Evolutionary conservation across 2,113 vertebrate species (phyloP).

Genomic region (Myiopsitta monachus): DNA sequence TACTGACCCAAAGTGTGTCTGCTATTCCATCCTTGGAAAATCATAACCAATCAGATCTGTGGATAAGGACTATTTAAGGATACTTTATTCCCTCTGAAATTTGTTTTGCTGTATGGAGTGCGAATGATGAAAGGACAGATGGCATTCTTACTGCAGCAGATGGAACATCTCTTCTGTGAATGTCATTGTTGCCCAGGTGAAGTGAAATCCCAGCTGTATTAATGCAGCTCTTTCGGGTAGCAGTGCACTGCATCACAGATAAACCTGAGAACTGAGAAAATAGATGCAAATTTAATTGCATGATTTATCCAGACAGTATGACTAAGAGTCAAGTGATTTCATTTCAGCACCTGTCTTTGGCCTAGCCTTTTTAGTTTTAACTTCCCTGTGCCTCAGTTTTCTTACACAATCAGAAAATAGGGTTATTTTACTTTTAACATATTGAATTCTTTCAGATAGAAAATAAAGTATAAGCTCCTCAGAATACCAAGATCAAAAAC

Average conservation of each 20-base stretch:
- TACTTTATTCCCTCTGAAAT: background rate
- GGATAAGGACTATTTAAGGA: background rate
- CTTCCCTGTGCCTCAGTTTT: background rate
- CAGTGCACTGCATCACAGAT: constrained; percentile 8
- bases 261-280: constrained; percentile 32
- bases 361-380: background rate
- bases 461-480: background rate
- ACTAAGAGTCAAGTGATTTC: constrained; percentile 15
- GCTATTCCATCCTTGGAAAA: background rate
- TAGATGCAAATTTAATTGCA: constrained; percentile 46
- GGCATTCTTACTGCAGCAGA: constrained; percentile 50
- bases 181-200: constrained; percentile 52
- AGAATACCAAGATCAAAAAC: background rate
- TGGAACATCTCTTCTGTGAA: constrained; percentile 56
- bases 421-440: background rate
- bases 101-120: background rate
- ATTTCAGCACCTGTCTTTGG: constrained; percentile 5
- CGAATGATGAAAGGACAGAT: constrained; percentile 24
- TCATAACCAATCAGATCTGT: background rate
- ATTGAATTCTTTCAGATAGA: background rate
- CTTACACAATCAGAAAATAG: background rate
- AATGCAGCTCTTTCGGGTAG: constrained; percentile 34
- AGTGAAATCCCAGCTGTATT: constrained; percentile 44
- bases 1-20: background rate
- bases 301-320: constrained; percentile 1